Percentiles rank a stretch among this genome's conserved stretches.
Conservation (phyloP, 2,113 vertebrate species). For the Tursiops truncatus region DNA sequence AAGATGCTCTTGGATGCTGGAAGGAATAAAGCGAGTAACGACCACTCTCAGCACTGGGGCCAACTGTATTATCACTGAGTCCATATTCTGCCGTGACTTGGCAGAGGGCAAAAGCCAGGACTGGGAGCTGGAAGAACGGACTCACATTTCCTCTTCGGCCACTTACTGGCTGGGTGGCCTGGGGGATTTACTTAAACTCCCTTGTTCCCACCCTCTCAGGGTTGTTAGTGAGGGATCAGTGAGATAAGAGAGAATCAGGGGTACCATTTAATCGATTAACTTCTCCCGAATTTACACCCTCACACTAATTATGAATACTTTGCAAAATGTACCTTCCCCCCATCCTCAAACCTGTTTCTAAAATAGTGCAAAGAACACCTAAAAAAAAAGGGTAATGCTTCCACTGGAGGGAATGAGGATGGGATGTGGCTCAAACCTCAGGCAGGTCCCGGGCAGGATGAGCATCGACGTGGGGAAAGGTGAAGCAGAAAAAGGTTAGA, state of each 20-base stretch:
- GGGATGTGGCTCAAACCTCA: neutral
- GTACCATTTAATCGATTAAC: neutral
- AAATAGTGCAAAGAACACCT: neutral
- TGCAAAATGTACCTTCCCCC: neutral
- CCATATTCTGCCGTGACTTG: neutral
- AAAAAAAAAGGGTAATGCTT: neutral
- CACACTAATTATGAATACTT: neutral
- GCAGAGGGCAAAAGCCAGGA: neutral
- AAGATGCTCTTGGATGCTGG: neutral
- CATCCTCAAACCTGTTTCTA: neutral
- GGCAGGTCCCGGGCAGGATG: neutral
- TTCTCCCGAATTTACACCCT: neutral
- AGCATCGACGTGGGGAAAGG: neutral
- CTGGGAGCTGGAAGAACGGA: neutral
- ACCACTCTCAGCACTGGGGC: neutral
- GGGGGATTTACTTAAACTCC: neutral
- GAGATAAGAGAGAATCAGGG: neutral
- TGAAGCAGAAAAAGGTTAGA: neutral
- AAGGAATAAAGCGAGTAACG: neutral
- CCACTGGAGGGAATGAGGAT: fast-evolving
- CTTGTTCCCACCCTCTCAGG: neutral
- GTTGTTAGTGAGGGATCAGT: neutral
- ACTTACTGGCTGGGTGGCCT: neutral
- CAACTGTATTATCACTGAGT: neutral
- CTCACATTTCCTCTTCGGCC: neutral